Percentiles rank a stretch among this genome's conserved stretches.
Conservation (phyloP, 2,888 invertebrate species). For the Sclerodermus sp. region DNA sequence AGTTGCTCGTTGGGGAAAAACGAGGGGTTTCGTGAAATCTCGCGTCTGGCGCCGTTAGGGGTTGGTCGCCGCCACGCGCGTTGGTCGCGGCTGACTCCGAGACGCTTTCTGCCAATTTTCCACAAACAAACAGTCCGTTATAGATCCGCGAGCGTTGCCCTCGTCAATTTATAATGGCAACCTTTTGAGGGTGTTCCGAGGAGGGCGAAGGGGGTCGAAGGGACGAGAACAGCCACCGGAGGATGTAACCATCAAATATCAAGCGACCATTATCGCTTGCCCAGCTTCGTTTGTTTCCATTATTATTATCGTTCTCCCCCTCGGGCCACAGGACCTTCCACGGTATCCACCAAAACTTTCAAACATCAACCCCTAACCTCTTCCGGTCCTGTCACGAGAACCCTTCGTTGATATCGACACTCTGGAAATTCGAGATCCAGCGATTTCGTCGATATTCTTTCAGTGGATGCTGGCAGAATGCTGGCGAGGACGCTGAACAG, state of each 20-base stretch:
- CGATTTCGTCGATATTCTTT: too few relatives aligned
- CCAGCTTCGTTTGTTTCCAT: slow-evolving; percentile 13
- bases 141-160: slow-evolving; percentile 38
- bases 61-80: too few relatives aligned
- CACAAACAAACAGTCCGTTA: slow-evolving; percentile 46
- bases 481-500: too few relatives aligned
- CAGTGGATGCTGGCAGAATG: too few relatives aligned
- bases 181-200: slow-evolving; percentile 28
- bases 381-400: too few relatives aligned
- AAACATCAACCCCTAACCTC: not conserved
- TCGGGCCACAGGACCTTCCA: slow-evolving; percentile 8
- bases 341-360: slow-evolving; percentile 7
- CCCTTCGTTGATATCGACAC: too few relatives aligned
- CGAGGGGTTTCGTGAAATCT: too few relatives aligned
- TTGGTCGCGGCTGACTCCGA: too few relatives aligned
- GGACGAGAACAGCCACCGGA: not conserved
- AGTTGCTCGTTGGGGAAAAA: too few relatives aligned
- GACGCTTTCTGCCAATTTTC: slow-evolving; percentile 47
- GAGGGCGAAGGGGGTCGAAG: slow-evolving; percentile 1
- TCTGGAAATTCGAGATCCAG: too few relatives aligned
- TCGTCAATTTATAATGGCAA: slow-evolving; percentile 42
- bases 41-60: too few relatives aligned
- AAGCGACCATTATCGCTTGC: slow-evolving; percentile 36
- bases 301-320: slow-evolving; percentile 13
- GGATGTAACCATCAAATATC: slow-evolving; percentile 27